phyloP scores from a whole-genome alignment of 2,888 invertebrate species.

The Acleris laterana region DNA sequence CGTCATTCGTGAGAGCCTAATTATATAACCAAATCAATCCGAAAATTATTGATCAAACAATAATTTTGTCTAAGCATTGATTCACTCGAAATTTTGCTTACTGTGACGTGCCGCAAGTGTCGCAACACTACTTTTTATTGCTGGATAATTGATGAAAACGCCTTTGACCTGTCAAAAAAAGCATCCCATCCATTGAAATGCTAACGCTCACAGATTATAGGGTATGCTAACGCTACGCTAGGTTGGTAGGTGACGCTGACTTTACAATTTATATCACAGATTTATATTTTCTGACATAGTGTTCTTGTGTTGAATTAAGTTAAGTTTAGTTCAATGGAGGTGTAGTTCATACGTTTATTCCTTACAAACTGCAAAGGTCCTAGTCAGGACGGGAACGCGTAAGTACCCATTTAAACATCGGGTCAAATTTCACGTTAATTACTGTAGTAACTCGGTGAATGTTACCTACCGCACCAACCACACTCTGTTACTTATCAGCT shows the following conservation, averaged over 20 bases:
- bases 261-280: background rate
- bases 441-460: constrained; percentile 25
- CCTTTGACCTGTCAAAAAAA: background rate
- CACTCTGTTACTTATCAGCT: background rate
- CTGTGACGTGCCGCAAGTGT: no score
- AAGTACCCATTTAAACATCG: constrained; percentile 14
- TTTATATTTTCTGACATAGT: background rate
- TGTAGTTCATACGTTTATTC: constrained; percentile 9
- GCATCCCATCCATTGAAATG: background rate
- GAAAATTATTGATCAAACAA: no score
- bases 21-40: no score
- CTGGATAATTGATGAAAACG: no score
- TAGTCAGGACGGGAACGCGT: constrained; percentile 18
- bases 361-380: constrained; percentile 5
- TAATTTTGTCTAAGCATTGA: no score
- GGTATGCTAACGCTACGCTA: no score
- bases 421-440: constrained; percentile 27
- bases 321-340: background rate
- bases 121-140: no score
- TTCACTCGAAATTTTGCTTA: no score
- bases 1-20: no score
- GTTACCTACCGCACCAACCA: background rate
- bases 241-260: background rate
- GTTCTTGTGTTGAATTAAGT: background rate
- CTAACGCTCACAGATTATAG: no score